Percentiles rank a stretch among this genome's conserved stretches.
Evolutionary conservation across 2,888 invertebrate species (phyloP).

Genomic region (Oeneis ivallda): DNA sequence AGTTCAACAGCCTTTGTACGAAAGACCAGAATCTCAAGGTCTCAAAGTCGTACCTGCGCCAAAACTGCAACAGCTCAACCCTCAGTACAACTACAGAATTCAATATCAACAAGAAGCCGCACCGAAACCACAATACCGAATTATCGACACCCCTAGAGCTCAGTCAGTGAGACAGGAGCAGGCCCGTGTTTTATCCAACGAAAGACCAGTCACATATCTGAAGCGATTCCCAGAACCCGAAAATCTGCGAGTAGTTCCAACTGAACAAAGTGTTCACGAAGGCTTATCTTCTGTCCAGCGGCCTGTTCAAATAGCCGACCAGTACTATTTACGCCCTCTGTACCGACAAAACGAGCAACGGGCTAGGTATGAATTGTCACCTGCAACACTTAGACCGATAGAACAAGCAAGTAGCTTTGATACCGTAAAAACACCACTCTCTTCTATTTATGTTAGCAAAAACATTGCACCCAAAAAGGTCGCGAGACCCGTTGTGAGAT

Average conservation of each 20-base stretch:
- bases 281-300: conserved; percentile 51
- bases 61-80: conserved; percentile 59
- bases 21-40: conserved; percentile 69
- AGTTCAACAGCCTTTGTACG: conserved; percentile 59
- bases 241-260: conserved; percentile 64
- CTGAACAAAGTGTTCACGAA: conserved; percentile 59
- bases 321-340: conserved; percentile 67
- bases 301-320: conserved; percentile 60
- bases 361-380: conserved; percentile 56
- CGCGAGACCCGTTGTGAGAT: conserved; percentile 51
- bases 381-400: conserved; percentile 47
- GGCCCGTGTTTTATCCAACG: conserved; percentile 55
- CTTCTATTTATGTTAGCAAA: conserved; percentile 72
- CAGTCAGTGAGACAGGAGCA: conserved; percentile 62
- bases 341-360: conserved; percentile 67
- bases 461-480: conserved; percentile 65
- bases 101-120: conserved; percentile 69
- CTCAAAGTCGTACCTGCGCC: conserved; percentile 74
- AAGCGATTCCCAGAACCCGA: conserved; percentile 70
- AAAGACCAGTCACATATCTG: conserved; percentile 69
- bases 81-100: conserved; percentile 58
- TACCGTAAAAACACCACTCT: conserved; percentile 66
- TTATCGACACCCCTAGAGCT: conserved; percentile 62
- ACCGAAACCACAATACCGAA: conserved; percentile 71
- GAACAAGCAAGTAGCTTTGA: conserved; percentile 58